phyloP scores from a whole-genome alignment of 2,113 vertebrate species.

The Hyla sarda region DNA sequence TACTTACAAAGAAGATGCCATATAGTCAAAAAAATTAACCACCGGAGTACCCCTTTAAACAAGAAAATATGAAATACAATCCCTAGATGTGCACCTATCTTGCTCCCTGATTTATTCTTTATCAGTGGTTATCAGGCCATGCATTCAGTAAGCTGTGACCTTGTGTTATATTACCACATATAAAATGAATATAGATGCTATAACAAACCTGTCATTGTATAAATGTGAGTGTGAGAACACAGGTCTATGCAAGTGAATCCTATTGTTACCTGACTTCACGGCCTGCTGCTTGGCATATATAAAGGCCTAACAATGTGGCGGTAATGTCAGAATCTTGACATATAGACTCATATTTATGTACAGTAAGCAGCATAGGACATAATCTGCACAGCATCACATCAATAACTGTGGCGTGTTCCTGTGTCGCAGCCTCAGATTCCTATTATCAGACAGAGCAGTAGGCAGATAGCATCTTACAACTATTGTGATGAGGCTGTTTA shows the following conservation, averaged over 20 bases:
- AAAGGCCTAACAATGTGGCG: slow-evolving; percentile 1
- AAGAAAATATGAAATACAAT: too few relatives aligned
- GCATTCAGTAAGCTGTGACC: neutral
- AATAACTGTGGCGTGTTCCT: slow-evolving; percentile 28
- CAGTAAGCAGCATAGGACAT: slow-evolving; percentile 30
- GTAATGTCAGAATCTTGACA: slow-evolving; percentile 39
- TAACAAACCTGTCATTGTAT: neutral
- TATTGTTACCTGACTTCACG: neutral
- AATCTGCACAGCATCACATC: slow-evolving; percentile 19
- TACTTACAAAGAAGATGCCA: too few relatives aligned
- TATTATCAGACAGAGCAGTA: slow-evolving; percentile 2
- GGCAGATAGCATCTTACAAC: slow-evolving; percentile 40
- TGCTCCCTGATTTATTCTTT: neutral
- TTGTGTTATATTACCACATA: neutral
- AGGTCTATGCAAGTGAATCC: neutral
- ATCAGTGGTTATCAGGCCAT: neutral
- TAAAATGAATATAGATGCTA: neutral
- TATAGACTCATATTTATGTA: slow-evolving; percentile 46
- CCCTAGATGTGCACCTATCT: neutral
- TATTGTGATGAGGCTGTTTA: slow-evolving; percentile 36
- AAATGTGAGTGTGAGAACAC: neutral
- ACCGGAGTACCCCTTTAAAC: too few relatives aligned
- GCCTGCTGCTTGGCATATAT: neutral
- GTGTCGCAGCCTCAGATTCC: slow-evolving; percentile 2
- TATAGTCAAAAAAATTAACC: too few relatives aligned